phyloP scores from a whole-genome alignment of 1,140 invertebrate genomes.

The Epicauta chinensis region DNA sequence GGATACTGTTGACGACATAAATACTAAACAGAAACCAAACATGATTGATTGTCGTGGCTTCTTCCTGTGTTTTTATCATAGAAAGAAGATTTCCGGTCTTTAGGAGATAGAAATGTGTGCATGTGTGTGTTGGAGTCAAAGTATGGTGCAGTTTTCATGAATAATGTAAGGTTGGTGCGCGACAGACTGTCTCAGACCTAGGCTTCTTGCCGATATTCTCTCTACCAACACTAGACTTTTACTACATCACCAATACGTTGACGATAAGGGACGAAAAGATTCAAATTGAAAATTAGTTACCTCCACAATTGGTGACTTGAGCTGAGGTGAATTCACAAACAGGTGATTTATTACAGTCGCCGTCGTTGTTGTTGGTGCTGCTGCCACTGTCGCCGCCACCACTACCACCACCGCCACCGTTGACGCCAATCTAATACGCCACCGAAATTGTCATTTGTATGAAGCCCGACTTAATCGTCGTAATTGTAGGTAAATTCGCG shows the following conservation, averaged over 20 bases:
- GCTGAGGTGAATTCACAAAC: constrained; percentile 22
- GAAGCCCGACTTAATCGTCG: too few species aligned
- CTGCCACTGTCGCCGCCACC: too few species aligned
- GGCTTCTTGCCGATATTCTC: too few species aligned
- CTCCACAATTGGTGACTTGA: constrained; percentile 19
- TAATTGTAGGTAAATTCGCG: too few species aligned
- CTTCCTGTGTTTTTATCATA: constrained; percentile 18
- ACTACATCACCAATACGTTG: too few species aligned
- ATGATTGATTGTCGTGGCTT: constrained; percentile 31
- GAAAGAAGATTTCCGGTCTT: constrained; percentile 16
- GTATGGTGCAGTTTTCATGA: constrained; percentile 34
- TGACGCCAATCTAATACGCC: too few species aligned
- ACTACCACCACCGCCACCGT: too few species aligned
- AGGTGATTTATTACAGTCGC: constrained; percentile 17
- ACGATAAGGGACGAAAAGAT: constrained; percentile 31
- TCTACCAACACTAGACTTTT: too few species aligned
- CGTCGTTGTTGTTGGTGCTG: too few species aligned
- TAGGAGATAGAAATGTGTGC: constrained; percentile 37
- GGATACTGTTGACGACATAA: too few species aligned
- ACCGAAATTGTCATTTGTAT: too few species aligned
- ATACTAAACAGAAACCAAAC: background rate
- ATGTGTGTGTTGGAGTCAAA: background rate
- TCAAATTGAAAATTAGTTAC: constrained; percentile 38
- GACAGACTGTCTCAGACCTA: constrained; percentile 28
- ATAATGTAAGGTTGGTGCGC: constrained; percentile 36